Evolutionary conservation across 1,140 invertebrate species (phyloP).

Genomic region (Sinella curviseta): DNA sequence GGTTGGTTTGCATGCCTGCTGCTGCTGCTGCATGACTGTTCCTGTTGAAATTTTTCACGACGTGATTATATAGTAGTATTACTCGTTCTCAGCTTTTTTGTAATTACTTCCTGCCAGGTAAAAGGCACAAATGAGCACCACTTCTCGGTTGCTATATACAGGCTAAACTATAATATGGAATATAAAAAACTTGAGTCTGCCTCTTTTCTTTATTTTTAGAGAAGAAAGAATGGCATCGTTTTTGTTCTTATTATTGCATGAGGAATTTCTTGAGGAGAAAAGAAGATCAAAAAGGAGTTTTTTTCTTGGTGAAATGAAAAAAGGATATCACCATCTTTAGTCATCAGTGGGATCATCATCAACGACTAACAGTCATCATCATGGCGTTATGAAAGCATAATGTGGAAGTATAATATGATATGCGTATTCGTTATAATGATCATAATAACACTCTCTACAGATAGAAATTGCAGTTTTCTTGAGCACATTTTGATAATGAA

Average conservation of each 20-base stretch:
- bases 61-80: neutral
- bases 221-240: neutral
- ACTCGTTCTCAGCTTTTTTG: constrained; percentile 6
- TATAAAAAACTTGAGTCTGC: neutral
- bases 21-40: neutral
- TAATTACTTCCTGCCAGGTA: constrained; percentile 16
- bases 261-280: neutral
- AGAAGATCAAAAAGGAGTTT: neutral
- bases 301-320: neutral
- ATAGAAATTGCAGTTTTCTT: too few relatives aligned
- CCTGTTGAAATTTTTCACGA: neutral
- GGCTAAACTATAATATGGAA: too few relatives aligned
- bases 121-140: constrained; percentile 9
- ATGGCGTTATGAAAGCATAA: too few relatives aligned
- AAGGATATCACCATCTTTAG: neutral
- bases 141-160: neutral
- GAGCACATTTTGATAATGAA: too few relatives aligned
- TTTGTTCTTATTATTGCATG: neutral
- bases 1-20: neutral
- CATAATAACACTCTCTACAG: too few relatives aligned
- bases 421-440: too few relatives aligned
- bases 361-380: too few relatives aligned
- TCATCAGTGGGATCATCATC: neutral
- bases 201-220: neutral
- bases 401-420: too few relatives aligned